Evolutionary conservation across 2,797 vertebrate genomes (phyloP), one percentile per base, ranked within the genome.

Genomic region (Alauda arvensis): DNA sequence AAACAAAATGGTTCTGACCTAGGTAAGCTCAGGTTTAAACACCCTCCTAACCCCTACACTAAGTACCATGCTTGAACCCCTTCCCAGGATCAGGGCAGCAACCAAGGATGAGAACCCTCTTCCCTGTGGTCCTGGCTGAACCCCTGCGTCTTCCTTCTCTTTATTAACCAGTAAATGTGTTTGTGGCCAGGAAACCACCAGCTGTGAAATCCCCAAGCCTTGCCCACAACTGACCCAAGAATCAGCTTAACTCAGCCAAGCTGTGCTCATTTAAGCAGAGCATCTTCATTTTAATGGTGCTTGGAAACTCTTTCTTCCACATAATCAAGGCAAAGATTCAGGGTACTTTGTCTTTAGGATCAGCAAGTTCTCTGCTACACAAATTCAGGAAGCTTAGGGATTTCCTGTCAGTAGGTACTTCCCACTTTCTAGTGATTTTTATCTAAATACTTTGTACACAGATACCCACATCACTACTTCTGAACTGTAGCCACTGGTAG

Each of bases 21-120:
- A 5, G 8, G 18, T 9, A 67, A 70, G 29, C n/a, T 70, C n/a
- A 67, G 29, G 8, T 10, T 67, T 29, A 3, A 59, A 39, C 37
- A 18, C n/a, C 33, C 43, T 62, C 18, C 57, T 11, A 43, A 23
- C 3, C 28, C 61, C 67, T 18, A 9, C 0, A 5, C 16, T 23
- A 29, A 59, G 1, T 1, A 15, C 21, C 5, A 2, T 0, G 2
- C 34, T 20, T 17, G 9, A 79, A 21, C 5, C 12, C 6, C n/a
- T 39, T 45, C 11, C 14, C 57, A 56, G 24, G 18, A 52, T 8
- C 33, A 43, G 21, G 26, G 20, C 55, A 85, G 52, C 51, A 43
- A 48, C 25, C 25, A 69, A 67, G 17, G 26, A 25, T 1, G 6
- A 62, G 21, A 8, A 28, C 2, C 12, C n/a, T 76, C 40, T 28